Percentiles rank a stretch among this genome's conserved stretches.
Conservation (phyloP, 2,797 vertebrate genomes). For the Trematomus bernacchii region DNA sequence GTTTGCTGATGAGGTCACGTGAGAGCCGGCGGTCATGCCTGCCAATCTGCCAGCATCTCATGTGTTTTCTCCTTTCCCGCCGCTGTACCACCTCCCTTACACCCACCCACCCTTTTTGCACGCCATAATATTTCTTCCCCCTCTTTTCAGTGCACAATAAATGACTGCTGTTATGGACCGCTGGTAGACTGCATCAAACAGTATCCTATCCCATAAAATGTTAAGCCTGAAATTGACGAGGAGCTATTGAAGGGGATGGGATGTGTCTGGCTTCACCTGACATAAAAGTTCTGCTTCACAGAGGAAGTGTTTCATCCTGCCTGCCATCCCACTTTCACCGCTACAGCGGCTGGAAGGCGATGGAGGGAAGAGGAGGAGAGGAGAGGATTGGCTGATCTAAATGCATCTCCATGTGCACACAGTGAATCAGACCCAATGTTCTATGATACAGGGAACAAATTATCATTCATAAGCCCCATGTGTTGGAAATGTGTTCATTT, state of each 20-base stretch:
- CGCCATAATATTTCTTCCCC: constrained; percentile 81
- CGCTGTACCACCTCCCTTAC: constrained; percentile 51
- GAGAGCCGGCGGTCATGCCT: constrained; percentile 79
- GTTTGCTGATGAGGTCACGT: constrained; percentile 87
- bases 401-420: constrained; percentile 69
- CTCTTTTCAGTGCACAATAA: constrained; percentile 96
- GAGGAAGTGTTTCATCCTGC: constrained; percentile 89
- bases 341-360: constrained; percentile 63
- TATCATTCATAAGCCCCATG: constrained; percentile 36
- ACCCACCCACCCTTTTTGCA: constrained; percentile 48
- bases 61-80: constrained; percentile 57
- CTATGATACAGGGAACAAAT: constrained; percentile 49
- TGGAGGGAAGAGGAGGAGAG: constrained; percentile 67
- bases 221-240: constrained; percentile 94
- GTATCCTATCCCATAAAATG: constrained; percentile 99
- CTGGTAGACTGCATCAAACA: constrained; percentile 99
- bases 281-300: constrained; percentile 95
- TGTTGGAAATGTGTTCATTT: constrained; percentile 26
- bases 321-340: constrained; percentile 81
- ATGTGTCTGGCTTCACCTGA: constrained; percentile 94
- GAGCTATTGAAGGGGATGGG: constrained; percentile 90
- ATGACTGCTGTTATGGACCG: constrained; percentile 99
- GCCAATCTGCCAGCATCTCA: constrained; percentile 68
- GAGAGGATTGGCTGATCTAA: constrained; percentile 70
- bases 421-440: constrained; percentile 64